Base-by-base conservation (phyloP, 2,113 vertebrate genomes). In the Chloropsis hardwickii region DNA sequence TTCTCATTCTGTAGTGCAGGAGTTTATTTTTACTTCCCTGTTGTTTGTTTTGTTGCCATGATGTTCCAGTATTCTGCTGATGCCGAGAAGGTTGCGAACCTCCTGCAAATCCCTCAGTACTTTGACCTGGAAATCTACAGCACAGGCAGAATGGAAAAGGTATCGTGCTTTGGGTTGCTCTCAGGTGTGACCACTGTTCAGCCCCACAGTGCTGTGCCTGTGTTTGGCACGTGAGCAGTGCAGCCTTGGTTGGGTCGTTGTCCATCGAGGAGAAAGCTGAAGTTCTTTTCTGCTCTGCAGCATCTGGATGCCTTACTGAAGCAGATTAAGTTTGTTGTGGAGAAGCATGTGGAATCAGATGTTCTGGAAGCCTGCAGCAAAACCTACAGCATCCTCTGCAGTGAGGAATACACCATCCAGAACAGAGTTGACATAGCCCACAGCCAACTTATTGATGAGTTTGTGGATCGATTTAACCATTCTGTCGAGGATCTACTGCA, bases 91-190 rank as follows among this genome's bases (percentile, higher is more conserved):
- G 99, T 99, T 67, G 99, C 99, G 94, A 99, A 99, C 97, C 98
- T 99, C 95, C 98, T 99, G 91, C 99, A 99, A 91, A 99, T 99
- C 95, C 99, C 99, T 69, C 99, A 99, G 95, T 99, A 97, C 97
- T 99, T 99, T 92, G 99, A 99, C 97, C 98, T 99, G 97, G 99
- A 99, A 92, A 99, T 99, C 95, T 99, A 99, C 96, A 99, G 99
- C 94, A 99, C 99, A 1, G 99, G 99, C 80, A 98, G 99, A 93
- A 99, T 99, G 99, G 99, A 99, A 97, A 99, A 99, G 98, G 99
- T 99, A 97, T 25, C 4, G 87, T 94, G 42, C 53, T 5, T 9
- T 19, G 64, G 61, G 78, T 7, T 72, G 73, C 27, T 79, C 51
- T 67, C 39, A 9, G 35, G 29, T 13, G 45, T 66, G 27, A 11